Conservation (phyloP, 2,888 invertebrate species). For the Sinohyriopsis cumingii region DNA sequence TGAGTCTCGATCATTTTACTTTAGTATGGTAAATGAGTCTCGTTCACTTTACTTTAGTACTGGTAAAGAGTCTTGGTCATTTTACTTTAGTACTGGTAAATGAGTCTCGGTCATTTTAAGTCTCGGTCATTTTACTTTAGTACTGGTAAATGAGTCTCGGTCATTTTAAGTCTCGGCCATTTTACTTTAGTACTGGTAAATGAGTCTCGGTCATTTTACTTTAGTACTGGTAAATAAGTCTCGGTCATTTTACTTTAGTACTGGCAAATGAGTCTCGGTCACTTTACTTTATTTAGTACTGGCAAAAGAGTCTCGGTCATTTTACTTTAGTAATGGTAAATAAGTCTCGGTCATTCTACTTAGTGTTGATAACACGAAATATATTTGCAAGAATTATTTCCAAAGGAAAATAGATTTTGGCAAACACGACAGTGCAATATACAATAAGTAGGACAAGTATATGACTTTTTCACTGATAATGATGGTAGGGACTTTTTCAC, state of each 20-base stretch:
- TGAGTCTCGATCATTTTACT: neutral
- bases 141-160: neutral
- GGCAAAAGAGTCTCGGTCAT: neutral
- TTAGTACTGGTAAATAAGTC: too few species aligned
- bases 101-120: too few species aligned
- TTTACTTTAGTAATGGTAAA: neutral
- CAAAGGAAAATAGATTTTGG: conserved; percentile 9
- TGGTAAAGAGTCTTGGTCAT: too few species aligned
- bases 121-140: neutral
- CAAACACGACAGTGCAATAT: conserved; percentile 6
- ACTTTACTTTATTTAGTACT: too few species aligned
- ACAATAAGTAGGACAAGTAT: conserved; percentile 4
- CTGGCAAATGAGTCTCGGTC: too few species aligned
- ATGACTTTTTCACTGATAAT: neutral
- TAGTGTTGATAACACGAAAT: conserved; percentile 1
- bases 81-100: too few species aligned
- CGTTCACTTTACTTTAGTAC: too few species aligned
- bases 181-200: too few species aligned
- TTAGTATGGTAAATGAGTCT: too few species aligned
- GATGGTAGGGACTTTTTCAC: neutral
- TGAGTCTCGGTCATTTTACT: too few species aligned
- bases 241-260: too few species aligned
- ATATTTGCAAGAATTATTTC: conserved; percentile 11
- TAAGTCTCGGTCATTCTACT: conserved; percentile 6
- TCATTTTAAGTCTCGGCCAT: too few species aligned